These are phyloP conservation scores for Struthidea cinerea DNA, from an alignment of 2,113 vertebrate species.

Conservation along the genomic window DNA sequence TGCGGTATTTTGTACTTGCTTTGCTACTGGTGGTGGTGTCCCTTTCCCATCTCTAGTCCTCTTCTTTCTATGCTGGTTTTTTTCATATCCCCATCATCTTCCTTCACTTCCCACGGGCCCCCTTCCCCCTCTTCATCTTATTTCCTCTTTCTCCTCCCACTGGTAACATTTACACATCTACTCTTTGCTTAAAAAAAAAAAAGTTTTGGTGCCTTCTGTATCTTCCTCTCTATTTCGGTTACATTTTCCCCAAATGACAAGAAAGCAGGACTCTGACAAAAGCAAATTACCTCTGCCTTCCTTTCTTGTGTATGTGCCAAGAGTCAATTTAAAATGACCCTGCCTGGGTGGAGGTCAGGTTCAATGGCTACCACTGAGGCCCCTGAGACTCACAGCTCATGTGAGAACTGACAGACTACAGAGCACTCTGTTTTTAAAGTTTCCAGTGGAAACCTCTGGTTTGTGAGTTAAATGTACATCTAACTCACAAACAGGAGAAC, in stretches of 20 bases:
- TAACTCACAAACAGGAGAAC: not conserved
- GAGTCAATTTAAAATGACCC: constrained; percentile 25
- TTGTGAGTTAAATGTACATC: not conserved
- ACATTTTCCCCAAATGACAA: not conserved
- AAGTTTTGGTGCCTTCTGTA: not conserved
- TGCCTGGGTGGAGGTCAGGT: constrained; percentile 37
- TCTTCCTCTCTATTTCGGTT: not conserved
- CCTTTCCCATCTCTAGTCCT: not conserved
- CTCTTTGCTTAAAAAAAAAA: not conserved
- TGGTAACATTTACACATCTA: not conserved
- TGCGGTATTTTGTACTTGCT: not conserved
- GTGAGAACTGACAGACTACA: constrained; percentile 52
- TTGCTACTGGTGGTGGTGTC: not conserved
- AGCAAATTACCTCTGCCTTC: not conserved
- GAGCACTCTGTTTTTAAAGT: not conserved
- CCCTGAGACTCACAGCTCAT: constrained; percentile 1
- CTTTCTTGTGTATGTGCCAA: not conserved
- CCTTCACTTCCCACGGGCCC: not conserved
- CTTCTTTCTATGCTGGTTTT: not conserved
- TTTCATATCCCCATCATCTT: not conserved
- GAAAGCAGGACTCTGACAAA: not conserved
- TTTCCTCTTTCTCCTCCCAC: not conserved
- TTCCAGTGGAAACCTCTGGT: constrained; percentile 5
- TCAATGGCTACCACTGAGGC: constrained; percentile 5
- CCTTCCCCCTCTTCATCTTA: not conserved